Evolutionary conservation across 2,113 vertebrate species (phyloP).

Genomic region (Oncorhynchus clarkii): DNA sequence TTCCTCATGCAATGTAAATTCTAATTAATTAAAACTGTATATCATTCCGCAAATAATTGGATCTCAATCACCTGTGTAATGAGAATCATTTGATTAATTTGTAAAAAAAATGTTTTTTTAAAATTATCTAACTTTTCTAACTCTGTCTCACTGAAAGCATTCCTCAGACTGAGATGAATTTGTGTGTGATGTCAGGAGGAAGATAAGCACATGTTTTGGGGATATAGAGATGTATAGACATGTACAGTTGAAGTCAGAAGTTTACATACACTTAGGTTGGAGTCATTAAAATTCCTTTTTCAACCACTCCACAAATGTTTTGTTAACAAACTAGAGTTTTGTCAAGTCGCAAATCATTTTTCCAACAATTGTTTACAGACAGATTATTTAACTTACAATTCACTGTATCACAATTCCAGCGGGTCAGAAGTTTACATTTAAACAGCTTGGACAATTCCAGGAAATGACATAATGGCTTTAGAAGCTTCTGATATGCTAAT

Average conservation of each 20-base stretch:
- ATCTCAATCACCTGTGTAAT: conserved; percentile 70
- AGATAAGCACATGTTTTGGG: conserved; percentile 34
- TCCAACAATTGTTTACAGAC: no score
- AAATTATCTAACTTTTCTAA: conserved; percentile 12
- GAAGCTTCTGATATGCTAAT: no score
- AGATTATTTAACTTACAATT: no score
- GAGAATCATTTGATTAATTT: conserved; percentile 62
- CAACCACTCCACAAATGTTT: no score
- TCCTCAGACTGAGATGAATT: conserved; percentile 29
- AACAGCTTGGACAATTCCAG: no score
- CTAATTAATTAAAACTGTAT: conserved; percentile 64
- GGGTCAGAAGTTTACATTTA: no score
- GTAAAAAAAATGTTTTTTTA: conserved; percentile 6
- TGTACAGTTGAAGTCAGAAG: not conserved
- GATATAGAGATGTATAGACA: conserved; percentile 2
- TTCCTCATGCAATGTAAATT: conserved; percentile 57
- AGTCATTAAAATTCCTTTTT: no score
- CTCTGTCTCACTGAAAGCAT: conserved; percentile 3
- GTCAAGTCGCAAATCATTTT: no score
- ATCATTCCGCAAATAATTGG: conserved; percentile 61
- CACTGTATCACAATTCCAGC: no score
- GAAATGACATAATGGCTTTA: no score
- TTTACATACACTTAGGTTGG: no score
- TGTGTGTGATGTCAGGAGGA: conserved; percentile 26
- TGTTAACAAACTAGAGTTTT: no score